A percentile compares a stretch with the other conserved stretches of the same genome.
Conservation (phyloP, 2,113 vertebrate genomes). For the Azemiops feae region DNA sequence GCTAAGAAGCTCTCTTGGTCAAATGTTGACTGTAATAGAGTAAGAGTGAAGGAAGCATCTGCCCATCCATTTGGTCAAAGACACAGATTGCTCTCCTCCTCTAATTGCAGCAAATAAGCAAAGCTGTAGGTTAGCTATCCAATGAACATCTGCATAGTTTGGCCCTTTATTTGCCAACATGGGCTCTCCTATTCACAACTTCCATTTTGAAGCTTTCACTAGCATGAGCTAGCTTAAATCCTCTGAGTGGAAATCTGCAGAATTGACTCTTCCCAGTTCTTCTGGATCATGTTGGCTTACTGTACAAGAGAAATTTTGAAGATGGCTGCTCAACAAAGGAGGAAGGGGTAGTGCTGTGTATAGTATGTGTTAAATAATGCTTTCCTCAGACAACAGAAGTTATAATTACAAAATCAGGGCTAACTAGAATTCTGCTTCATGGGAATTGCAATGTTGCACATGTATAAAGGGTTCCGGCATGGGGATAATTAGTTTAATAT, state of each 20-base stretch:
- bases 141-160: background rate
- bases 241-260: background rate
- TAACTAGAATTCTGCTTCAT: background rate
- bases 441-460: background rate
- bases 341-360: background rate
- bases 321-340: background rate
- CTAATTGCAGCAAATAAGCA: background rate
- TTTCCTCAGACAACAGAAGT: background rate
- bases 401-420: conserved; percentile 5
- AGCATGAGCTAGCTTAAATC: background rate
- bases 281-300: background rate
- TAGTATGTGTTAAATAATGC: background rate
- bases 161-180: background rate
- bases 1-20: background rate
- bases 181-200: background rate
- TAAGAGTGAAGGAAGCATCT: background rate
- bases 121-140: background rate
- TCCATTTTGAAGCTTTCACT: background rate
- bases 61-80: background rate
- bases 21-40: background rate
- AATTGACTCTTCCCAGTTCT: background rate
- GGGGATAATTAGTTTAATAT: conserved; percentile 12
- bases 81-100: background rate
- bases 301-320: background rate
- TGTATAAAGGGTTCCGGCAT: conserved; percentile 5